Evolutionary conservation across 2,113 vertebrate genomes (phyloP), one percentile per base, ranked within the genome.

Genomic region (Pyxicephalus adspersus): DNA sequence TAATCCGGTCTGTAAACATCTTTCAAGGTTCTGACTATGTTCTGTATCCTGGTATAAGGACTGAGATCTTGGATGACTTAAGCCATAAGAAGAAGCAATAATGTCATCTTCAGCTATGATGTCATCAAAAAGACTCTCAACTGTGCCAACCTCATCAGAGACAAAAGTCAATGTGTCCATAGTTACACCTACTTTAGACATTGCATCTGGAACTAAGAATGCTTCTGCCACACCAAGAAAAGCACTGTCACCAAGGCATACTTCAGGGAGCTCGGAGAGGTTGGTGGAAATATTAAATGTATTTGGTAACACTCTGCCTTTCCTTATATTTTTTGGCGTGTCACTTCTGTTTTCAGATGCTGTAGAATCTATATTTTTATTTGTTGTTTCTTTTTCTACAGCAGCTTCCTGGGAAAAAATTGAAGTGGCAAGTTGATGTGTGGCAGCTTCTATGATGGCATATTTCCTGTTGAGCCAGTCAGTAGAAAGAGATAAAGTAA

Each of bases 371-470:
- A 2, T 22, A n/a, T 66, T 65, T 38, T 61, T 63, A 55, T n/a
- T 16, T 7, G 81, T 75, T 45, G 74, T 17, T 17, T 72, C 9
- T 15, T 23, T 84, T 23, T 86, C 88, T 17, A 31, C 63, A 6
- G 79, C 83, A 0, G 82, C 84, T 0, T 89, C 89, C 23, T 85
- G 87, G 3, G 86, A 84, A 79, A 88, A 87, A 50, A 94, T 86
- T 29, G 89, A 85, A 13, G 89, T 88, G 9, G 88, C 86, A 22
- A 92, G 87, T 22, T 90, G 88, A 4, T 92, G 90, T 85, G 94
- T 94, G 31, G 91, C 89, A 51, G 94, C 92, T 76, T 94, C 93
- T 31, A 94, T 94, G 78, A 94, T 90, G 25, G 92, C 90, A 87
- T 93, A 93, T 87, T 93, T 94, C 83, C 94, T 94, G 89, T 87